Evolutionary conservation across 2,797 vertebrate genomes (phyloP).

Genomic region (Iguana delicatissima): DNA sequence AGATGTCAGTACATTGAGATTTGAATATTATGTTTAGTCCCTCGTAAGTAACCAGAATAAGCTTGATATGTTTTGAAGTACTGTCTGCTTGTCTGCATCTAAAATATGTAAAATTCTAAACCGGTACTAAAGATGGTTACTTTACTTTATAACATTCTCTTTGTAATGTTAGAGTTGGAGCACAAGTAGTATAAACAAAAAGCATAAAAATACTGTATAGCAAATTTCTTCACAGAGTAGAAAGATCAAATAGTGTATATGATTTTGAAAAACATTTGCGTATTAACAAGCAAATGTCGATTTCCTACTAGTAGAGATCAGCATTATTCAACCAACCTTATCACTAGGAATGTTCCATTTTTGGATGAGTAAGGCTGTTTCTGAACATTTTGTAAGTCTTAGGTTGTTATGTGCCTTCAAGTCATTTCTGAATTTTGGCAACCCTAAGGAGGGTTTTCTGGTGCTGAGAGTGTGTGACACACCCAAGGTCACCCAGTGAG

Average conservation of each 20-base stretch:
- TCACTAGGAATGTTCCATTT: neutral
- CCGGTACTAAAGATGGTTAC: neutral
- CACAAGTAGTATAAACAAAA: neutral
- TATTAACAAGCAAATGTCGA: neutral
- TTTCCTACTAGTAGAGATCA: neutral
- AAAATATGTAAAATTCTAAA: neutral
- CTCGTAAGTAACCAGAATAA: neutral
- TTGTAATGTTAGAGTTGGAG: neutral
- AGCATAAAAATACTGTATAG: neutral
- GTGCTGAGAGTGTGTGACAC: too few relatives aligned
- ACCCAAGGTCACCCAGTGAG: too few relatives aligned
- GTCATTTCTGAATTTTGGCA: too few relatives aligned
- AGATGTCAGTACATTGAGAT: accelerated
- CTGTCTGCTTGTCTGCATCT: neutral
- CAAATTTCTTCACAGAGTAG: neutral
- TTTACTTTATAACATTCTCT: neutral
- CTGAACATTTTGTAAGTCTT: neutral
- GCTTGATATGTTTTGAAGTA: neutral
- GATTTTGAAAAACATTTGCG: neutral
- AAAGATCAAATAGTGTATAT: neutral
- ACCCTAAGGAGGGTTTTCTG: too few relatives aligned
- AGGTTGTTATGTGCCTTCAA: too few relatives aligned
- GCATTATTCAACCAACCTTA: neutral
- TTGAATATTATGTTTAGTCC: neutral
- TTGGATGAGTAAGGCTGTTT: neutral